These are phyloP conservation scores for Corythornis leucogaster DNA, from an alignment of 2,797 vertebrate genomes.

Conservation along the genomic window DNA sequence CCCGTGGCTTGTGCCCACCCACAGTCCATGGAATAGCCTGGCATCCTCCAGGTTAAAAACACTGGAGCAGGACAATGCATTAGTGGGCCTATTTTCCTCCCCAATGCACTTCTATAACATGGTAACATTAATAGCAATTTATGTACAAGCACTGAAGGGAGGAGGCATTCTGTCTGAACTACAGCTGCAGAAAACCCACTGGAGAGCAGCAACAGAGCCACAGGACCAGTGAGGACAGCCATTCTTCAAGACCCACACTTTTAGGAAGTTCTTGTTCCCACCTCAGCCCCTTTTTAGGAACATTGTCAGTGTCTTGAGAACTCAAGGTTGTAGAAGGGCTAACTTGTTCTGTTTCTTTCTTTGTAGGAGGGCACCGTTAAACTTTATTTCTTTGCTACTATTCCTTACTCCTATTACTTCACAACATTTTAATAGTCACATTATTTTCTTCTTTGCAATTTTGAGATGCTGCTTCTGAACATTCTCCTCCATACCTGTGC, in stretches of 20 bases:
- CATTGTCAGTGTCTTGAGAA: constrained; percentile 17
- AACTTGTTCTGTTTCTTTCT: neutral
- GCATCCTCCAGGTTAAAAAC: constrained; percentile 55
- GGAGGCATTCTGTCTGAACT: constrained; percentile 21
- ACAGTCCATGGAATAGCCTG: neutral
- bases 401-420: neutral
- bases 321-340: neutral
- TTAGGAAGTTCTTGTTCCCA: constrained; percentile 34
- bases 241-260: neutral
- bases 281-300: constrained; percentile 17
- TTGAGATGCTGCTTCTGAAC: neutral
- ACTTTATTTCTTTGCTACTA: neutral
- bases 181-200: constrained; percentile 20
- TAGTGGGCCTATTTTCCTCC: constrained; percentile 52
- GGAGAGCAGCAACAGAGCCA: neutral
- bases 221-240: neutral
- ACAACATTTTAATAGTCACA: neutral
- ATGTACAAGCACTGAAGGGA: constrained; percentile 48
- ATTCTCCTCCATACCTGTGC: neutral
- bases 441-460: neutral
- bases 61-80: constrained; percentile 42
- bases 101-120: constrained; percentile 49
- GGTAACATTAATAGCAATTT: constrained; percentile 64
- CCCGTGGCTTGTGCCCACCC: constrained; percentile 25
- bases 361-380: neutral